Base-by-base conservation (phyloP, 2,888 invertebrate genomes). In the Sinhomidia bicolor region DNA sequence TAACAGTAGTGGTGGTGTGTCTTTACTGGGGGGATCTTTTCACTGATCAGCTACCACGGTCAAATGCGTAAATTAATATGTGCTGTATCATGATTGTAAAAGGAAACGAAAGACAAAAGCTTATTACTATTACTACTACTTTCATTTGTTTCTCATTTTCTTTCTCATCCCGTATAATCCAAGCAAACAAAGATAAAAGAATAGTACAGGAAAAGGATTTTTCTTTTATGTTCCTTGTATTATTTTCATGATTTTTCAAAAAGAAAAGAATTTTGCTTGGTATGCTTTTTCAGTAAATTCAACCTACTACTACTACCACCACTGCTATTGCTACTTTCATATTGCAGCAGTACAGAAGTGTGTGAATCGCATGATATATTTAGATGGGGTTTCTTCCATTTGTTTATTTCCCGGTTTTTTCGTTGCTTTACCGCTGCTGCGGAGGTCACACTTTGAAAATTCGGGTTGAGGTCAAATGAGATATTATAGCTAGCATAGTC, bases 401-500 rank as follows among this genome's bases (percentile, higher is more conserved):
- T 41, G n/a, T 41, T 20, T 71, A 41, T 71, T 71, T 71, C 41
- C 32, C 68, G 68, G 41, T 41, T 12, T 20, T 36, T n/a, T 36
- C n/a, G 54, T 32, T 79, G 23, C 17, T 44, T 7, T 12, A 12
- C 32, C 17, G 14, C 12, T 26, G 23, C 32, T 62, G 71, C 26
- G 47, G 76, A 76, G 76, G 85, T 85, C 54, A 79, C 68, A 32
- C 51, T 44, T 79, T 78, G 68, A 79, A 85, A 74, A 85, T 79
- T 65, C 85, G 79, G 85, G 85, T 85, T 85, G 85, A 85, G 85
- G 85, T 85, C 85, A 85, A 47, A 20, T 41, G 26, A 23, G 57
- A 32, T 36, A 71, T 71, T 71, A 71, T 41, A 41, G n/a, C 41
- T 12, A 23, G 62, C 62, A 29, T 57, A 62, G 68, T 41, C 68